Evolutionary conservation across 92 coral and sea anemone species (phyloP), one percentile per base, ranked within the genome.

Genomic region (Siderastrea siderea): DNA sequence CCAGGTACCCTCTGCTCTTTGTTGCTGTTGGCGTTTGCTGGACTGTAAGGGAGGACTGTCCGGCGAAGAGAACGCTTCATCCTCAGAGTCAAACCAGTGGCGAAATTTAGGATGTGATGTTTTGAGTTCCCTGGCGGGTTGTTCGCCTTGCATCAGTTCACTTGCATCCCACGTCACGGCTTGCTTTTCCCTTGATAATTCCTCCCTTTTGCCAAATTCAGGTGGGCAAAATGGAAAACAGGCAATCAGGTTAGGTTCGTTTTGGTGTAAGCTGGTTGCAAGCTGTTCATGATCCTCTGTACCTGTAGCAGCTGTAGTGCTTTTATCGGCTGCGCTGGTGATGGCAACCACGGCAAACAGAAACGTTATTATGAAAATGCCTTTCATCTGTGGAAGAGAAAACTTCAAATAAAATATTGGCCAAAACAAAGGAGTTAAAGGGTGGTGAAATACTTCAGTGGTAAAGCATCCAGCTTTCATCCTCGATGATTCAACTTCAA

Each of bases 311-410:
- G 0, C 74, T 13, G 84, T 26, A 11, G 49, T 5, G 57, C 11
- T 47, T 1, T 46, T 15, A 3, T n/a, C 66, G 60, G 77, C 68
- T 10, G 38, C 5, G 50, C 38, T 26, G 38, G 13, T 44, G 1
- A 73, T 14, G 11, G 52, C 74, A 7, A 38, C 55, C 7, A 55
- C 49, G 10, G 19, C 44, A 9, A 54, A 26, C 0, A 81, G 15
- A 47, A 81, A 0, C 48, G 58, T 15, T n/a, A 45, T 13, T 12
- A 5, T 53, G n/a, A 47, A 3, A 2, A n/a, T 69, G 3, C 12
- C 76, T 54, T 55, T 68, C 86, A 81, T 81, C 86, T 81, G 57
- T 4, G 16, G 51, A 69, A 68, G 52, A 47, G 68, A 4, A 49
- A 54, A 16, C 49, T 14, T 19, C 3, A 13, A 15, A 6, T 78